Evolutionary conservation across 2,113 vertebrate genomes (phyloP).

Genomic region (Macrotus californicus): DNA sequence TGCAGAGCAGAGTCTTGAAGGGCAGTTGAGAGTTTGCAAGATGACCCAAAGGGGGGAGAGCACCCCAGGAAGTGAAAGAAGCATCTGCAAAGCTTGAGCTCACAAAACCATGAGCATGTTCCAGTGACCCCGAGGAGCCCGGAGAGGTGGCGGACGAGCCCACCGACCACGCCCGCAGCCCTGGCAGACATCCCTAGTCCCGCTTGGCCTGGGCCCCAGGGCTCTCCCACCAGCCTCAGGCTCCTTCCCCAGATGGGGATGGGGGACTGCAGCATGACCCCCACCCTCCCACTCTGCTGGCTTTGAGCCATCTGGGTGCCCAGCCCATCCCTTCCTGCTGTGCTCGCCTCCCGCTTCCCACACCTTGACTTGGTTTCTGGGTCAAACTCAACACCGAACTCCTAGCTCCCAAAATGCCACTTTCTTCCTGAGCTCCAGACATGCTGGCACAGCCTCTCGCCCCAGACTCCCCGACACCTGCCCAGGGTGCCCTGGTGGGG

Average conservation of each 20-base stretch:
- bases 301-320: not conserved
- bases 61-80: not conserved
- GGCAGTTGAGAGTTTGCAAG: no score
- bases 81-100: not conserved
- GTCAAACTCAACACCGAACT: not conserved
- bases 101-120: not conserved
- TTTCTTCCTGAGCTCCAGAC: not conserved
- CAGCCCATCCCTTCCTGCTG: not conserved
- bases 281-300: fast-evolving
- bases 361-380: not conserved
- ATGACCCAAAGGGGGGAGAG: not conserved
- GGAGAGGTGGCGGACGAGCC: fast-evolving
- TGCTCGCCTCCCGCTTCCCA: not conserved
- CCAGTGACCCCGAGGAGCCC: not conserved
- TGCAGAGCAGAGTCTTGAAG: not conserved
- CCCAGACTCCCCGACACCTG: fast-evolving
- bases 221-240: not conserved
- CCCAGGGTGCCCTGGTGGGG: fast-evolving
- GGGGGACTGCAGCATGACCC: not conserved
- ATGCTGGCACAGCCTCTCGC: not conserved
- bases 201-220: fast-evolving
- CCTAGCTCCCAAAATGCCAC: no score
- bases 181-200: not conserved
- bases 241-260: not conserved
- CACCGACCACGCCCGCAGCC: fast-evolving